Base-by-base conservation (phyloP, 2,113 vertebrate genomes). In the Chroicocephalus ridibundus region DNA sequence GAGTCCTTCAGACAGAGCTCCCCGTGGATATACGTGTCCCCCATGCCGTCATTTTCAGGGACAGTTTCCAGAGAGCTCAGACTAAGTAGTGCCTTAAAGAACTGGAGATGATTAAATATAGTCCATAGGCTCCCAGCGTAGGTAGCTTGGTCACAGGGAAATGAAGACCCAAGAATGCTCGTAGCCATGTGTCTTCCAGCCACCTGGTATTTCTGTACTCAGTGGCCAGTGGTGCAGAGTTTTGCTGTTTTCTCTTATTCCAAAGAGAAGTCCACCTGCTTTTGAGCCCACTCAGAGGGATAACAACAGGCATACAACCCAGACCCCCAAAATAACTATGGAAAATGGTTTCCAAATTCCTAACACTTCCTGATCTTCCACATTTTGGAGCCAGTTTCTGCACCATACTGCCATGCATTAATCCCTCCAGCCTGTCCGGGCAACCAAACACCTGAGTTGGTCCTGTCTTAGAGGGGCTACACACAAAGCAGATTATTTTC, bases 11-110 rank as follows among this genome's bases (percentile, higher is more conserved):
- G 57, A 26, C 15, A 12, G 22, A 71, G 20, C 15, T 52, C 54
- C 36, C 12, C 27, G 0, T 2, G 21, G 60, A 10, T 13, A 2
- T 42, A 17, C 0, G 0, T 49, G 29, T 66, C 22, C 22, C 54
- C 22, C 6, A 1, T 13, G 40, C 60, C 31, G 7, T 72, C 3
- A 0, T 78, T 85, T 49, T 55, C 25, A 44, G 52, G 44, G 40
- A 52, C 9, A 9, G 11, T 42, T 93, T 44, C 36, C n/a, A 25
- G 25, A 55, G 11, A 26, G 46, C 6, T 15, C 1, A 6, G n/a
- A 13, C 42, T 49, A 47, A 19, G 22, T 13, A 51, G 21, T 82
- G 66, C 64, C 62, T 77, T 26, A 40, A 40, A 87, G 62, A 74
- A 11, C n/a, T 38, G 16, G 29, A 79, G 31, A 40, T 26, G 49